A percentile compares a stretch with the other conserved stretches of the same genome.
These are phyloP conservation scores for Drosophila saltans DNA, from an alignment of 1,140 invertebrate genomes.

Conservation along the genomic window DNA sequence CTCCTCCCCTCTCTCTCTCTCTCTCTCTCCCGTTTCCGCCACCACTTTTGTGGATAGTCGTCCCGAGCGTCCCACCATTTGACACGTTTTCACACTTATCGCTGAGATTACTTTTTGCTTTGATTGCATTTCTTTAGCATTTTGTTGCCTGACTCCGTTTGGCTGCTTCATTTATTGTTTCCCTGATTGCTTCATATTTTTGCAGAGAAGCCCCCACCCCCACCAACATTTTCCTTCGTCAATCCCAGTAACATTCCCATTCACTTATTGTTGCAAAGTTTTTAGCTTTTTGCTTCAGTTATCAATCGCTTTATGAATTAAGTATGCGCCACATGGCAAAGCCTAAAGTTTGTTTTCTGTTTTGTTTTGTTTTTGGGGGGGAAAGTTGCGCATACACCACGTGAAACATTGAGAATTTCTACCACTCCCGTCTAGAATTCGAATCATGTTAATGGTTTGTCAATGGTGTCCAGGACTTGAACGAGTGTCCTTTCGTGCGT, in stretches of 20 bases:
- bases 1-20: not conserved
- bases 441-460: constrained; percentile 52
- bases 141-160: constrained; percentile 43
- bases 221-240: constrained; percentile 1
- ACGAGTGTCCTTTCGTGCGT: constrained; percentile 50
- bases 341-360: constrained; percentile 32
- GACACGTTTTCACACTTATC: constrained; percentile 81
- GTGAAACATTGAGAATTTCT: constrained; percentile 4
- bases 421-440: constrained; percentile 8
- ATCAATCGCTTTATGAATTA: constrained; percentile 76
- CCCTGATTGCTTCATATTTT: constrained; percentile 77
- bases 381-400: constrained; percentile 66
- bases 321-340: constrained; percentile 64
- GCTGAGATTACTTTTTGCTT: constrained; percentile 75
- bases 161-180: constrained; percentile 60
- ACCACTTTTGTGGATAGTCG: not conserved
- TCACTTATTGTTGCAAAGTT: constrained; percentile 60
- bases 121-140: constrained; percentile 70
- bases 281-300: constrained; percentile 34
- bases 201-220: constrained; percentile 16
- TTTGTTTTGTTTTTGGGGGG: not conserved
- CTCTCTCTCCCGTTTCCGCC: not conserved
- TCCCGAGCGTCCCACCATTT: constrained; percentile 37
- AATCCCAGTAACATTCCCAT: constrained; percentile 20
- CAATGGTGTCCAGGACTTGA: constrained; percentile 48